phyloP scores from a whole-genome alignment of 1,140 invertebrate species.

The Drosophila sp. region DNA sequence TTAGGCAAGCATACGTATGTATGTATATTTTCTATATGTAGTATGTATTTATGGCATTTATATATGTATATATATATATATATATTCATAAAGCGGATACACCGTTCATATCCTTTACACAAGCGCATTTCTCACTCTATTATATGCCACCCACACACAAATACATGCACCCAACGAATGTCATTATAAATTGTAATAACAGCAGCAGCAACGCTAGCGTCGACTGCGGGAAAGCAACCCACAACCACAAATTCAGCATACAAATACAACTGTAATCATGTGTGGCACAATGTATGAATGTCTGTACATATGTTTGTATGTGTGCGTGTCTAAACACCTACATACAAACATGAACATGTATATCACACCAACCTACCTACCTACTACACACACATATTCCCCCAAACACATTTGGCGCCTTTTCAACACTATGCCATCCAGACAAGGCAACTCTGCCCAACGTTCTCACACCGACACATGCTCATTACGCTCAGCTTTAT shows the following conservation, averaged over 20 bases:
- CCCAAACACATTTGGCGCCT: conserved; percentile 72
- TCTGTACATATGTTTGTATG: conserved; percentile 52
- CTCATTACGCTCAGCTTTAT: conserved; percentile 81
- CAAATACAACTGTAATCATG: conserved; percentile 78
- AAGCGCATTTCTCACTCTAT: conserved; percentile 65
- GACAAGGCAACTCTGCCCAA: conserved; percentile 58
- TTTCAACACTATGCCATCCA: conserved; percentile 75
- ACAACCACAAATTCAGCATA: conserved; percentile 81
- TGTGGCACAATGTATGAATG: conserved; percentile 70
- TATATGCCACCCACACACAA: conserved; percentile 52
- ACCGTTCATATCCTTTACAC: conserved; percentile 74
- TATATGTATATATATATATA: conserved; percentile 40
- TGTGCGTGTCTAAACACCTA: conserved; percentile 75
- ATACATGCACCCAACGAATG: conserved; percentile 55
- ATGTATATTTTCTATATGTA: conserved; percentile 50
- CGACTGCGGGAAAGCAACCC: conserved; percentile 49
- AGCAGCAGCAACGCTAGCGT: conserved; percentile 64
- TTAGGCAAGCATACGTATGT: conserved; percentile 55
- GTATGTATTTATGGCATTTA: too few relatives aligned
- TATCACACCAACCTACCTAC: conserved; percentile 25
- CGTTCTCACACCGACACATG: conserved; percentile 63
- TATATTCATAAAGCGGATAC: conserved; percentile 80
- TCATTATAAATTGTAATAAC: conserved; percentile 84
- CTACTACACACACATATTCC: conserved; percentile 26
- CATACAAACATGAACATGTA: conserved; percentile 43